Evolutionary conservation across 37 sponge, comb jelly and placozoan species (phyloP).

Genomic region (Corticium candelabrum): DNA sequence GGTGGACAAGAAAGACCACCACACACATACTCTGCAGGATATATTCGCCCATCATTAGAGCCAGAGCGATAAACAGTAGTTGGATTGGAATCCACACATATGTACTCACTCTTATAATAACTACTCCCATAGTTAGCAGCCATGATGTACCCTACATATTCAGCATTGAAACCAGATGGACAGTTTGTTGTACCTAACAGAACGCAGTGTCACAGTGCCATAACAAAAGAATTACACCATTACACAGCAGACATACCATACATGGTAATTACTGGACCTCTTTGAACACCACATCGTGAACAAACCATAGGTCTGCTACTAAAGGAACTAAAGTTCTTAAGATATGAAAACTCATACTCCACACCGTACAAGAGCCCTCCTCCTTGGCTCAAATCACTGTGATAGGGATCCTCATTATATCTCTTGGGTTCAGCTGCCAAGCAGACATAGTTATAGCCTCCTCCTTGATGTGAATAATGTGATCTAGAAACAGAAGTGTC

Average conservation of each 20-base stretch:
- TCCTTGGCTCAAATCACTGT: neutral
- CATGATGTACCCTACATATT: slow-evolving; percentile 22
- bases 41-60: neutral
- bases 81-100: slow-evolving; percentile 11
- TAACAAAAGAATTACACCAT: neutral
- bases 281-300: neutral
- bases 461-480: neutral
- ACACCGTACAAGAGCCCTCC: neutral
- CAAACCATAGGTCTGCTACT: neutral
- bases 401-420: neutral
- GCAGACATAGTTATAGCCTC: slow-evolving; percentile 16
- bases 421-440: neutral
- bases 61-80: neutral
- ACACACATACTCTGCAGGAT: neutral
- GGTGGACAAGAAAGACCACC: neutral
- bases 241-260: neutral
- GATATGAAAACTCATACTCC: neutral
- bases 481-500: neutral
- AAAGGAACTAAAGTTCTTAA: neutral
- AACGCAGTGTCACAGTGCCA: too few species aligned
- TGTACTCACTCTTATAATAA: neutral
- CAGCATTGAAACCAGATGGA: slow-evolving; percentile 8
- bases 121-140: neutral
- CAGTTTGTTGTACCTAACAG: slow-evolving; percentile 2
- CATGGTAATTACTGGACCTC: neutral